Evolutionary conservation across 2,797 vertebrate genomes (phyloP), one percentile per base, ranked within the genome.

Genomic region (Darevskia mixta): DNA sequence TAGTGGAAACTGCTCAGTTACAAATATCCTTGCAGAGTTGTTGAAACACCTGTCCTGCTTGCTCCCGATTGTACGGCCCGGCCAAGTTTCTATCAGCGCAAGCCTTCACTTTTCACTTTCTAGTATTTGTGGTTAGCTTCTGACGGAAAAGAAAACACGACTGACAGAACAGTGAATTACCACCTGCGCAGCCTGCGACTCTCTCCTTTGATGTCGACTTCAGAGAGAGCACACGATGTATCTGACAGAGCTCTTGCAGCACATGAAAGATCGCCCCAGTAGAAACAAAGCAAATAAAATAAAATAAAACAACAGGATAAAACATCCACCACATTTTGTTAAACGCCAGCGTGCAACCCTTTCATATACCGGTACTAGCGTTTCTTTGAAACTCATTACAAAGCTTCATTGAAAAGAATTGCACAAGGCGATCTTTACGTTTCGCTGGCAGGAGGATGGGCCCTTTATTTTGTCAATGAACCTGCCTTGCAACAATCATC

Each of bases 141-240:
- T 90, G 41, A 38, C 77, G 10, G 32, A 86, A 79, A 77, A 15
- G 80, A 83, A 87, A 92, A 91, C 35, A 81, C 8, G 55, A 86
- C 55, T 45, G 18, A 87, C 27, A 0, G 0, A 18, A n/a, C 82
- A 87, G 23, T 25, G 73, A 90, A 86, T 84, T 79, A 25, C 86
- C 67, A 89, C 91, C 87, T 92, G 55, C 79, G 23, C 84, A 80
- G 7, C 66, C 83, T 45, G 75, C 83, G 85, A 72, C 79, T 64
- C 78, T 85, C n/a, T 49, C 79, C 88, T 90, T 90, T 87, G 64
- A 90, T 82, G 83, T 82, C 82, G 85, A n/a, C 82, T 88, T 69
- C 82, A 87, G 86, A 90, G 78, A 76, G 45, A 9, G 10, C 35
- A 58, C 20, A 25, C 15, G 87, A 85, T 49, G 72, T 79, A 86